Percentiles rank a stretch among this genome's conserved stretches.
These are phyloP conservation scores for Phodopus roborovskii DNA, from an alignment of 2,113 vertebrate genomes.

Conservation along the genomic window DNA sequence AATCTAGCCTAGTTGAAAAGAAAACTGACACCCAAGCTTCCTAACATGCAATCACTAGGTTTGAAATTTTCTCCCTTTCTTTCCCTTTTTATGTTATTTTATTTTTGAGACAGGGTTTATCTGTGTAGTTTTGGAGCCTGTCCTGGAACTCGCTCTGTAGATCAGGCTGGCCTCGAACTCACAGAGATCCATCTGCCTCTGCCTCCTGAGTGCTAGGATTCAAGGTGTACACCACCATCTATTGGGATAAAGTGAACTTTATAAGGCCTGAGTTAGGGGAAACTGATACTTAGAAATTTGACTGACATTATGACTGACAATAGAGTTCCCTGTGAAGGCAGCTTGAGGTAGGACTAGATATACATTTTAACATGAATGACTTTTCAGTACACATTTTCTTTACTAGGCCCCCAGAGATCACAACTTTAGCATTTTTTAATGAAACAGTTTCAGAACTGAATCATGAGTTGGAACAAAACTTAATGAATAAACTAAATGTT, in stretches of 20 bases:
- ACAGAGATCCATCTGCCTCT: no score
- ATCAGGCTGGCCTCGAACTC: no score
- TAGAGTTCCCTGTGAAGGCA: background rate
- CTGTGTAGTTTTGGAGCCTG: no score
- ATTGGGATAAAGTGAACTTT: background rate
- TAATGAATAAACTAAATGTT: background rate
- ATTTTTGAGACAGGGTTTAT: no score
- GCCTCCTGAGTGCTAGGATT: no score
- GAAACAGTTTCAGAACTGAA: background rate
- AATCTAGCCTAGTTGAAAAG: conserved; percentile 38
- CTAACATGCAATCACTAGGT: background rate
- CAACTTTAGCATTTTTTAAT: background rate
- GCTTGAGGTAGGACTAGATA: background rate
- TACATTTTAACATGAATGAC: background rate
- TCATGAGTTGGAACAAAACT: background rate
- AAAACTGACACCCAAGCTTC: conserved; percentile 57
- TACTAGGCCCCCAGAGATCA: background rate
- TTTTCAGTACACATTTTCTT: background rate
- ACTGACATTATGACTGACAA: background rate
- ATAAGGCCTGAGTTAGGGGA: conserved; percentile 22
- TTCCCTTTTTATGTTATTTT: no score
- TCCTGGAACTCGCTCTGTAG: no score
- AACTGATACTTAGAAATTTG: background rate
- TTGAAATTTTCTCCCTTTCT: background rate
- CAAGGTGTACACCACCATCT: background rate